Conservation (phyloP, 2,888 invertebrate genomes). For the Drosophila lutescens region DNA sequence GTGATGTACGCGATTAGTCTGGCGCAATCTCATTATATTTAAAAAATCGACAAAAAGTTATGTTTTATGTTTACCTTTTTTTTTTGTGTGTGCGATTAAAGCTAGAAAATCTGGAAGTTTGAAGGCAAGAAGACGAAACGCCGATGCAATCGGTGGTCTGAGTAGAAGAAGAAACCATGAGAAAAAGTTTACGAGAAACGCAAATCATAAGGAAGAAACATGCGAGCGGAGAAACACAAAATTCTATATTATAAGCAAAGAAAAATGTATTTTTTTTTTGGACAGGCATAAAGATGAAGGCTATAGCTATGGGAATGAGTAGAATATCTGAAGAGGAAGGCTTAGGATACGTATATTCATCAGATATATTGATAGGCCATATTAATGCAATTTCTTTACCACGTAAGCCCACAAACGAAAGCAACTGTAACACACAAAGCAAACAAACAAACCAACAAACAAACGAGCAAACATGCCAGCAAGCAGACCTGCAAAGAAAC, state of each 20-base stretch:
- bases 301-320: neutral
- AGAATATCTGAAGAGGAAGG: neutral
- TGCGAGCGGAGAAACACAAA: constrained; percentile 29
- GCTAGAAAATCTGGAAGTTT: constrained; percentile 1
- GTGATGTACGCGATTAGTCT: constrained; percentile 27
- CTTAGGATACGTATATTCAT: constrained; percentile 42
- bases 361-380: constrained; percentile 70
- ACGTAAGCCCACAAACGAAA: constrained; percentile 52
- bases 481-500: neutral
- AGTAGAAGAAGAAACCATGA: constrained; percentile 1
- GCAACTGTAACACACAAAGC: constrained; percentile 42
- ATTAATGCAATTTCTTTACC: constrained; percentile 73
- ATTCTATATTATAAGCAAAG: constrained; percentile 26
- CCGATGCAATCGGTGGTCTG: constrained; percentile 59
- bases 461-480: constrained; percentile 15
- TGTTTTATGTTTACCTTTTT: constrained; percentile 8
- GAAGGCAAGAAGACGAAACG: constrained; percentile 3
- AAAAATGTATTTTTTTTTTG: constrained; percentile 38
- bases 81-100: constrained; percentile 7
- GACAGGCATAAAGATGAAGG: neutral
- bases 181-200: constrained; percentile 17
- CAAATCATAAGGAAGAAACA: constrained; percentile 33
- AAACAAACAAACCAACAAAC: constrained; percentile 2
- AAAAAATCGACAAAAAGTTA: constrained; percentile 23
- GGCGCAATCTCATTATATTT: constrained; percentile 71